phyloP scores from a whole-genome alignment of 2,797 vertebrate genomes.

The Platalea minor region DNA sequence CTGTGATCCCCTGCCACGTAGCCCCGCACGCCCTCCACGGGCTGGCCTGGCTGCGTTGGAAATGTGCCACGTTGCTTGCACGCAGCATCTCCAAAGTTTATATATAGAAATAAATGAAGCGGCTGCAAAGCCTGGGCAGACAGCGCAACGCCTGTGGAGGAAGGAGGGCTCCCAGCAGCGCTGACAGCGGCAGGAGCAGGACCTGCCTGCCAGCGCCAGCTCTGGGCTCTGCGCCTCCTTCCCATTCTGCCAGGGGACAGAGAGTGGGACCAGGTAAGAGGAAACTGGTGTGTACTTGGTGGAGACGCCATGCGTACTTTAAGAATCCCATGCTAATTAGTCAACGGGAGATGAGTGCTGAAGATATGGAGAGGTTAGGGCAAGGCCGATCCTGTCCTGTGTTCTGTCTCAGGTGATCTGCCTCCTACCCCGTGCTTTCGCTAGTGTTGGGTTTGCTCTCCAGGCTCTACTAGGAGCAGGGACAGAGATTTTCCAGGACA shows the following conservation, averaged over 20 bases:
- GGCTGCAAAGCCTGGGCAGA: background rate
- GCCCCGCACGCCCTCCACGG: fast-evolving
- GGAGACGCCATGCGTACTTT: background rate
- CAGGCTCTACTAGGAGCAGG: background rate
- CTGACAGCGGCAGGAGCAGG: background rate
- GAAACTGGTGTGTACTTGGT: background rate
- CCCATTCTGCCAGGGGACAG: background rate
- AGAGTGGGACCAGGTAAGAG: background rate
- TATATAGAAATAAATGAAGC: background rate
- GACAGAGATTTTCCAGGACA: background rate
- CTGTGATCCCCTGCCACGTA: background rate
- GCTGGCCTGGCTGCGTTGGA: background rate
- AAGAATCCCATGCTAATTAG: background rate
- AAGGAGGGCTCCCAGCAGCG: background rate
- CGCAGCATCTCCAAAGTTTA: background rate
- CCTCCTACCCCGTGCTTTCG: background rate
- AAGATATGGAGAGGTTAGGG: background rate
- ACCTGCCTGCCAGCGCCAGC: background rate
- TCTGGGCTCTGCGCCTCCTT: background rate
- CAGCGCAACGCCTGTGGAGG: background rate
- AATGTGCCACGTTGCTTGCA: background rate
- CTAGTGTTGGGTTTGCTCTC: background rate
- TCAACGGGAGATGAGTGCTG: background rate
- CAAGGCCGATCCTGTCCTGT: background rate
- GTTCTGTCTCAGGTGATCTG: background rate